Evolutionary conservation across 2,797 vertebrate species (phyloP), one percentile per base, ranked within the genome.

Genomic region (Girardinus metallicus): DNA sequence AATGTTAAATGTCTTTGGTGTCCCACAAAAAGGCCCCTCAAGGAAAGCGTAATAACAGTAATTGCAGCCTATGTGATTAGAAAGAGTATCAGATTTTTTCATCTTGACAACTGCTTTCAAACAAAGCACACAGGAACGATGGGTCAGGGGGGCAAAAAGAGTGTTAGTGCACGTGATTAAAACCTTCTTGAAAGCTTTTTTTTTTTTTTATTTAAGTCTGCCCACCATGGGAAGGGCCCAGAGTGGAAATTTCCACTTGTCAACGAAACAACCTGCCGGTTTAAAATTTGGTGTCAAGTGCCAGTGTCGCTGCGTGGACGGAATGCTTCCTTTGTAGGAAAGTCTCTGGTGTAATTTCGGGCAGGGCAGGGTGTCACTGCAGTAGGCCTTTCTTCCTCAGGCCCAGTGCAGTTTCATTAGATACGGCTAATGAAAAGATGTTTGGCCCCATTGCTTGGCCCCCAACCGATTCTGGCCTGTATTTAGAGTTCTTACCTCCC

Each of bases 341-440:
- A 93, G 93, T 91, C 92, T 89, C 91, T 90, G 87, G 93, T 93
- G 93, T 95, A 95, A 96, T 96, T 96, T 96, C 64, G 88, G 91
- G 89, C 93, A 93, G 91, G 94, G 94, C 94, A 94, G 93, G 94
- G 93, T 94, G 93, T 95, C 94, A 89, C 95, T 80, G 95, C 92
- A 86, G 94, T 94, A 90, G 94, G 93, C 88, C 93, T 95, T 95
- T 96, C 94, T 95, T 94, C 91, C 93, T 85, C 81, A 16, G 88
- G 90, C 89, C 87, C 90, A 88, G 90, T 92, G 94, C 92, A 92
- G 94, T 96, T 96, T 96, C 94, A 96, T 96, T 96, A 96, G 95
- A 94, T 92, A 94, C 93, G 94, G 89, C 92, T 96, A 95, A 96
- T 96, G 95, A 96, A 96, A 96, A 96, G 95, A 95, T 94, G 94